phyloP scores from a whole-genome alignment of 1,140 invertebrate species.

The Vanessa tameamea region DNA sequence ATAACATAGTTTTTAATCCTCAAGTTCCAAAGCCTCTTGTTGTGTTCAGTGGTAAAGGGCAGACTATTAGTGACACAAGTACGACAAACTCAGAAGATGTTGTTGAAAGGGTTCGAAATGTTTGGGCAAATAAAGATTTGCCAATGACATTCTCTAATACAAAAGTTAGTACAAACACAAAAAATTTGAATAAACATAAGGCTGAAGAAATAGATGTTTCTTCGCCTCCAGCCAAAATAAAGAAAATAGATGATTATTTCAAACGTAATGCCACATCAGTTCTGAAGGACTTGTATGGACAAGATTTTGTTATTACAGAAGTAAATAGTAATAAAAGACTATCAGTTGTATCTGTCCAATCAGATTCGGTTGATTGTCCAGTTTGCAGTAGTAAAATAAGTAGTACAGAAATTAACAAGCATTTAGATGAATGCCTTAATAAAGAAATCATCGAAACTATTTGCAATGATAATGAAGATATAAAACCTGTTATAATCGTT shows the following conservation, averaged over 20 bases:
- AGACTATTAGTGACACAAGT: slow-evolving; percentile 37
- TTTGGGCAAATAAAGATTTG: slow-evolving; percentile 79
- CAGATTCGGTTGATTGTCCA: slow-evolving; percentile 75
- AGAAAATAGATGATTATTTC: slow-evolving; percentile 70
- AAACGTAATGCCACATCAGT: slow-evolving; percentile 52
- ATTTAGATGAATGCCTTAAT: slow-evolving; percentile 81
- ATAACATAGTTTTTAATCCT: slow-evolving; percentile 50
- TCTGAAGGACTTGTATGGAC: slow-evolving; percentile 68
- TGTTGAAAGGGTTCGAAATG: slow-evolving; percentile 74
- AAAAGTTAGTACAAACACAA: slow-evolving; percentile 24
- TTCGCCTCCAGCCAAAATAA: slow-evolving; percentile 65
- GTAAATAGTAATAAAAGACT: slow-evolving; percentile 52
- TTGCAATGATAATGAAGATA: slow-evolving; percentile 45
- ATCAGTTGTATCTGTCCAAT: slow-evolving; percentile 46
- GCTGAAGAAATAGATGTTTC: slow-evolving; percentile 23
- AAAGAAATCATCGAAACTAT: slow-evolving; percentile 69
- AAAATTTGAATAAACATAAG: slow-evolving; percentile 58
- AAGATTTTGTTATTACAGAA: slow-evolving; percentile 60
- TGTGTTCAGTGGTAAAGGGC: slow-evolving; percentile 44
- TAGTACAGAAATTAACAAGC: slow-evolving; percentile 74
- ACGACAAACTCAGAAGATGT: slow-evolving; percentile 49
- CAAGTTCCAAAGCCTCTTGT: slow-evolving; percentile 42
- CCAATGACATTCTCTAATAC: slow-evolving; percentile 23
- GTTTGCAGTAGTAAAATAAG: slow-evolving; percentile 76
- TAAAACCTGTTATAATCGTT: slow-evolving; percentile 25